phyloP scores from a whole-genome alignment of 1,140 invertebrate genomes.

The Oncopodura yosiiana region DNA sequence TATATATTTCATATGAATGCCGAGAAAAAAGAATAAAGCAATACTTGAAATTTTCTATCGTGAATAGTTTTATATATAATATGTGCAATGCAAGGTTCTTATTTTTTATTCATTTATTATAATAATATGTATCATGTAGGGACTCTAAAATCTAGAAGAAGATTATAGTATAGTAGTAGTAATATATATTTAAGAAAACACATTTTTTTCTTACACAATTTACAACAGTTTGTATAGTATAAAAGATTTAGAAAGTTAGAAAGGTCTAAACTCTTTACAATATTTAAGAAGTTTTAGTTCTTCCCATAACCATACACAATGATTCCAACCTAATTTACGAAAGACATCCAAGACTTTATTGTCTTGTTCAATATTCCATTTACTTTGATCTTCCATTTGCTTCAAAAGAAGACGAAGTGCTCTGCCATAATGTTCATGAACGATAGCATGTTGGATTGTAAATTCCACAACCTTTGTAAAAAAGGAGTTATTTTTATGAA shows the following conservation, averaged over 20 bases:
- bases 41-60: too few species aligned
- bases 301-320: constrained; percentile 49
- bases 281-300: constrained; percentile 53
- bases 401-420: constrained; percentile 64
- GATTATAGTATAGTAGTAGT: too few species aligned
- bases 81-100: too few species aligned
- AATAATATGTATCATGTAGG: too few species aligned
- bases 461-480: constrained; percentile 56
- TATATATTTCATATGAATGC: too few species aligned
- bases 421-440: constrained; percentile 65
- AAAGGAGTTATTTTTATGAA: constrained; percentile 3
- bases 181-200: too few species aligned
- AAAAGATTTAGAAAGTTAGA: constrained; percentile 42
- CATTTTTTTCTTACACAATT: too few species aligned
- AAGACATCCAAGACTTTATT: constrained; percentile 58
- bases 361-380: constrained; percentile 50
- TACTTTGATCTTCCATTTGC: constrained; percentile 60
- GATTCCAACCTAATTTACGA: constrained; percentile 55
- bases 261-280: constrained; percentile 52
- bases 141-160: too few species aligned
- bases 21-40: too few species aligned
- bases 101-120: too few species aligned
- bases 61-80: too few species aligned
- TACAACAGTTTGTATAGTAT: too few species aligned
- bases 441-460: constrained; percentile 66